These are phyloP conservation scores for Cyclargus thomasi DNA, from an alignment of 1,140 invertebrate genomes.

Conservation along the genomic window DNA sequence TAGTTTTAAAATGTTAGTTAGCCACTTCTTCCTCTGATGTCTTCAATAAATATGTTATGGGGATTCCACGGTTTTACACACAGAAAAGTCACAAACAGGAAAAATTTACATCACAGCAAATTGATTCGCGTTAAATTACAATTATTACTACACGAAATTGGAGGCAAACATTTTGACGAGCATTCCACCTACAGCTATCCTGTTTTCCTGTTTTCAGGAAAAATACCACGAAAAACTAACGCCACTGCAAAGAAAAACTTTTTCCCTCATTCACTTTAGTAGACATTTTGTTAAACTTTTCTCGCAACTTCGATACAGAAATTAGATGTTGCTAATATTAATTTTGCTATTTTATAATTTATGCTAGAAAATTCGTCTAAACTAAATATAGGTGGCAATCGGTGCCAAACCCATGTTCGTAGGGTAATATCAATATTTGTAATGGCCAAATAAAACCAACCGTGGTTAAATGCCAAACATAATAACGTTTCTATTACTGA, in stretches of 20 bases:
- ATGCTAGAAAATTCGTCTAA: not conserved
- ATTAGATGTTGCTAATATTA: too few relatives aligned
- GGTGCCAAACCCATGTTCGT: constrained; percentile 1
- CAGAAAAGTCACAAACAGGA: not conserved
- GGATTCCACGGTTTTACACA: not conserved
- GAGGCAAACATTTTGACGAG: not conserved
- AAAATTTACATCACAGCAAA: not conserved
- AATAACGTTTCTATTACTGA: not conserved
- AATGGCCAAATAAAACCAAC: constrained; percentile 6
- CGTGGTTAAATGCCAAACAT: not conserved
- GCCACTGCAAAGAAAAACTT: too few relatives aligned
- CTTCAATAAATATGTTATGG: not conserved
- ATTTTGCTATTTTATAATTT: too few relatives aligned
- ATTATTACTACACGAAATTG: not conserved
- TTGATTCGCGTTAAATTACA: not conserved
- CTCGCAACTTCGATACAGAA: too few relatives aligned
- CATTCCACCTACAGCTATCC: not conserved
- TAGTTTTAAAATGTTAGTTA: too few relatives aligned
- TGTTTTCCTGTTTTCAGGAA: not conserved
- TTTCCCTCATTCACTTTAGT: too few relatives aligned
- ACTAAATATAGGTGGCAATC: constrained; percentile 3
- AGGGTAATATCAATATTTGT: constrained; percentile 2
- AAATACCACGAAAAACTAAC: too few relatives aligned
- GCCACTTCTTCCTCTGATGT: too few relatives aligned
- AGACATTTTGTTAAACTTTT: too few relatives aligned